A percentile compares a stretch with the other conserved stretches of the same genome.
Evolutionary conservation across 2,888 invertebrate genomes (phyloP).

Genomic region (Coleophora flavipennella): DNA sequence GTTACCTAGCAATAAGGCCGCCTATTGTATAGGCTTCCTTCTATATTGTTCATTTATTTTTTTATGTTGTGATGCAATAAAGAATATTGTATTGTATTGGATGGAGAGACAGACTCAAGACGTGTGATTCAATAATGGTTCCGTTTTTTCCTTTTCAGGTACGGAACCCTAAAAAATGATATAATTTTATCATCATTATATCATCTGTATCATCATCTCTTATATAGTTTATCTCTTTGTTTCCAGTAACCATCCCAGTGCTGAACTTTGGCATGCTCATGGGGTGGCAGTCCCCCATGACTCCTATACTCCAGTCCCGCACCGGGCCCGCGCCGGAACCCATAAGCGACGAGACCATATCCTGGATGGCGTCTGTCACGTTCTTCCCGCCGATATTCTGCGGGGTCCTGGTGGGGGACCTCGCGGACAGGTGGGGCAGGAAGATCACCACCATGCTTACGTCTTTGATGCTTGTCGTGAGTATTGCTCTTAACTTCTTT

Average conservation of each 20-base stretch:
- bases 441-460: slow-evolving; percentile 66
- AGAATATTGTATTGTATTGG: too few relatives aligned
- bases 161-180: too few relatives aligned
- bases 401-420: slow-evolving; percentile 64
- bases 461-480: slow-evolving; percentile 68
- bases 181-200: neutral
- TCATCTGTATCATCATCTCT: too few relatives aligned
- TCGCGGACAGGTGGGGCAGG: slow-evolving; percentile 69
- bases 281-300: slow-evolving; percentile 74
- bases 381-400: slow-evolving; percentile 71
- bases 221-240: too few relatives aligned
- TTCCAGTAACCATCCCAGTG: slow-evolving; percentile 68
- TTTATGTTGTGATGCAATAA: too few relatives aligned
- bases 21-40: too few relatives aligned
- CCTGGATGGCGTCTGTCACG: slow-evolving; percentile 72
- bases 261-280: slow-evolving; percentile 70
- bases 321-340: slow-evolving; percentile 61
- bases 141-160: too few relatives aligned
- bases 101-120: too few relatives aligned
- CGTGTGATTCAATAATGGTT: too few relatives aligned
- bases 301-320: slow-evolving; percentile 57
- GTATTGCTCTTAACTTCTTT: slow-evolving; percentile 24
- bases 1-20: too few relatives aligned
- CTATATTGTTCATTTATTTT: too few relatives aligned
- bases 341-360: slow-evolving; percentile 61